Base-by-base conservation (phyloP, 1,140 invertebrate genomes). In the Scaptomyza montana region DNA sequence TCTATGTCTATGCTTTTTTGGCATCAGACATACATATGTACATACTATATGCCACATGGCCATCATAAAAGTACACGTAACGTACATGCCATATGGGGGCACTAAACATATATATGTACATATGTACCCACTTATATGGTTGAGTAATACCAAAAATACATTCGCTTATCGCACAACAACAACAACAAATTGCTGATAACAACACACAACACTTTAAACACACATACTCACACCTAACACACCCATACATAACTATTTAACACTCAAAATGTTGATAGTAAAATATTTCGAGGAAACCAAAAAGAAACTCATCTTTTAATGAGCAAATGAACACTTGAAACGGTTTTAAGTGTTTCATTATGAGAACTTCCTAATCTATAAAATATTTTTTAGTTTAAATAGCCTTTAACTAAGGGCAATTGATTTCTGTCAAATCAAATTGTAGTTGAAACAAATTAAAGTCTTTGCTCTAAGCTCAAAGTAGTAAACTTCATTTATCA, bases 101-200 rank as follows among this genome's bases (percentile, higher is more conserved):
- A 21, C 41, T 72, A 43, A 9, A 56, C 16, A 41, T 25, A 41
- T 5, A 57, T 21, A 45, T 8, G 3, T 16, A 19, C 19, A 45
- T 53, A 46, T 49, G 13, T 54, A 30, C 54, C 41, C 71, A 74
- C 46, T 72, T 66, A 75, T 79, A 68, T 76, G 77, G 51, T 61
- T 61, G 73, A 85, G 77, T 85, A 85, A 85, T 77, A 76, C 80
- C 80, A 55, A 80, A 85, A 84, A 85, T 85, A 85, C 78, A 87
- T 81, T 75, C 67, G 74, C 82, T 85, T 85, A 85, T 85, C 81
- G 71, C 78, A 56, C 16, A 28, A 81, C 72, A 79, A 36, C 33
- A 36, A 2, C 7, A 36, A 36, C 33, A 36, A 36, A 75, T 10
- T 59, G 62, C 81, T 85, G 81, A 85, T 85, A 85, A 85, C 54